Percentiles rank a stretch among this genome's conserved stretches.
Evolutionary conservation across 2,888 invertebrate species (phyloP).

Genomic region (Flexamia atlantica): DNA sequence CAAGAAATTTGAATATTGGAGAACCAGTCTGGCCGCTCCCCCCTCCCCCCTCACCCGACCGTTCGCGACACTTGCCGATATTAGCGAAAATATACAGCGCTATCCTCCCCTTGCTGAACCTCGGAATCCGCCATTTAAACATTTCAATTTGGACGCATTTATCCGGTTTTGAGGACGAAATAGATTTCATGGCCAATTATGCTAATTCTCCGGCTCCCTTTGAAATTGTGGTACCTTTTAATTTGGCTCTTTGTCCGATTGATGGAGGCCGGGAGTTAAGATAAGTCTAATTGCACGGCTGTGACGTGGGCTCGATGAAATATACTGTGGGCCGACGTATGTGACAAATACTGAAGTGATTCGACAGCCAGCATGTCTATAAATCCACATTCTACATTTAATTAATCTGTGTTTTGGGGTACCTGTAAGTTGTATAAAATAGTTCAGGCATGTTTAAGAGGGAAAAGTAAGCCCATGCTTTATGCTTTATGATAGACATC

Average conservation of each 20-base stretch:
- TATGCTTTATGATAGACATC: too few relatives aligned
- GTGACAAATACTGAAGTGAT: background rate
- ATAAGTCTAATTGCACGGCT: conserved; percentile 6
- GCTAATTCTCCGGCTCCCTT: conserved; percentile 41
- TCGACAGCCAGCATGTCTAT: too few relatives aligned
- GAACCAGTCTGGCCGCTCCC: conserved; percentile 58
- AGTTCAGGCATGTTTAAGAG: too few relatives aligned
- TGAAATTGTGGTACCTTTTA: conserved; percentile 33
- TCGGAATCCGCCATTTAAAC: conserved; percentile 50
- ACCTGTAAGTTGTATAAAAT: too few relatives aligned
- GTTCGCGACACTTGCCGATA: conserved; percentile 57
- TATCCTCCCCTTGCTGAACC: conserved; percentile 12
- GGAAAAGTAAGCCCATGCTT: too few relatives aligned
- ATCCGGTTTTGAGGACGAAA: conserved; percentile 31
- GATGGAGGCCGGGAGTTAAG: conserved; percentile 17
- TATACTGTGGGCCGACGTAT: background rate
- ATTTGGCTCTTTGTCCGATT: conserved; percentile 38
- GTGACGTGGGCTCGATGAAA: background rate
- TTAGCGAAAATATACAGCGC: conserved; percentile 56
- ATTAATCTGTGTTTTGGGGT: too few relatives aligned
- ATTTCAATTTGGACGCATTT: conserved; percentile 60
- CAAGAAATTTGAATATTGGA: conserved; percentile 61
- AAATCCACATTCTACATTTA: too few relatives aligned
- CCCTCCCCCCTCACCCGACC: conserved; percentile 23
- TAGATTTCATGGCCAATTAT: conserved; percentile 48